phyloP scores from a whole-genome alignment of 2,113 vertebrate species.

The Myotis lucifugus region DNA sequence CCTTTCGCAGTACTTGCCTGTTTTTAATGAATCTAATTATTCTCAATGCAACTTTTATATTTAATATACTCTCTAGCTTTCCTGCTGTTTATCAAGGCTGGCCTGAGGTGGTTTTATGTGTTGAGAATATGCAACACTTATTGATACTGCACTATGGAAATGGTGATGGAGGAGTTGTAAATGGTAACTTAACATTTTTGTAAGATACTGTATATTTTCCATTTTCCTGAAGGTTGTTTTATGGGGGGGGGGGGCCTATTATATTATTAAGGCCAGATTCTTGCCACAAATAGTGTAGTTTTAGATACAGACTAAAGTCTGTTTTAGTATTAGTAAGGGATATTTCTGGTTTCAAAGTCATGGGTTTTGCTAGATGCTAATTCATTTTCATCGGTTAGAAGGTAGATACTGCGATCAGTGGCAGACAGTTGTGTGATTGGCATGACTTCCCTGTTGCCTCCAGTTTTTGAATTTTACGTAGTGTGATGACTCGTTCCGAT shows the following conservation, averaged over 20 bases:
- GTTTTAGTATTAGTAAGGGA: conserved; percentile 97
- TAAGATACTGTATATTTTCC: conserved; percentile 83
- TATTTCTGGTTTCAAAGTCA: conserved; percentile 90
- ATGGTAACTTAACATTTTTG: conserved; percentile 84
- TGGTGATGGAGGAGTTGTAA: conserved; percentile 81
- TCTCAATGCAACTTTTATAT: conserved; percentile 89
- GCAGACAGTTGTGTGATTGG: conserved; percentile 64
- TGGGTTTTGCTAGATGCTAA: conserved; percentile 82
- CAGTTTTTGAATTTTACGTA: conserved; percentile 63
- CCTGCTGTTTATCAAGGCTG: conserved; percentile 87
- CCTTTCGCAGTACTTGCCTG: conserved; percentile 84
- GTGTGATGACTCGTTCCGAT: background rate
- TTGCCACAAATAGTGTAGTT: conserved; percentile 89
- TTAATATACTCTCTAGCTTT: conserved; percentile 85
- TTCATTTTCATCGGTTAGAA: conserved; percentile 68
- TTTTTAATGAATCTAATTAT: conserved; percentile 89
- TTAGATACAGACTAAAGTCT: conserved; percentile 91
- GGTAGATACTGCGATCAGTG: conserved; percentile 66
- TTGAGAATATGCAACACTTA: conserved; percentile 85
- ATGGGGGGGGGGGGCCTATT: conserved; percentile 66
- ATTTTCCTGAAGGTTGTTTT: conserved; percentile 82
- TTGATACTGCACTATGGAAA: conserved; percentile 87
- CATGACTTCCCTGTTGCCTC: background rate
- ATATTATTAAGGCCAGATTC: conserved; percentile 82
- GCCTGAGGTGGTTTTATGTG: conserved; percentile 83